Conservation (phyloP, 2,113 vertebrate species). For the Holacanthus passer region DNA sequence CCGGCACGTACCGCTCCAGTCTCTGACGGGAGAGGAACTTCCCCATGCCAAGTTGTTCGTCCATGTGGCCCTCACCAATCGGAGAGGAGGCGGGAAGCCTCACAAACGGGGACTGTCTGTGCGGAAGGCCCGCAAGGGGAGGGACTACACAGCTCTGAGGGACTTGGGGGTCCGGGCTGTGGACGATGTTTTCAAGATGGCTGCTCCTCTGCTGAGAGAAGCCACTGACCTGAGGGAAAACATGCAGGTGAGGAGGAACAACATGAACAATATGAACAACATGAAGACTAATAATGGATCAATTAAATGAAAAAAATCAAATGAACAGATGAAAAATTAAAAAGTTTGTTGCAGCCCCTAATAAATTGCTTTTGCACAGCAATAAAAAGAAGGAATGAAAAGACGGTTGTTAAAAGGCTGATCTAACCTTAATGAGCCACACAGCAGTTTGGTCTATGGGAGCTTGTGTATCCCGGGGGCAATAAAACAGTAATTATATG, state of each 20-base stretch:
- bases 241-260: conserved; percentile 91
- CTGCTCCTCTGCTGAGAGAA: conserved; percentile 89
- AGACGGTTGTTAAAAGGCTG: conserved; percentile 2
- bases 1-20: conserved; percentile 92
- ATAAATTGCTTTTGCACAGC: neutral
- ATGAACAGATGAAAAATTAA: neutral
- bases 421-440: conserved; percentile 15
- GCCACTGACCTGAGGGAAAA: conserved; percentile 95
- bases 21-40: conserved; percentile 91
- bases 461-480: conserved; percentile 13
- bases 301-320: neutral
- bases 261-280: too few species aligned
- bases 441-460: conserved; percentile 6
- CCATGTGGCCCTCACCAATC: conserved; percentile 95
- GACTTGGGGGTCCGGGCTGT: conserved; percentile 91
- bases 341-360: neutral
- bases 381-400: neutral
- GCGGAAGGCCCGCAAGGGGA: conserved; percentile 91
- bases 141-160: conserved; percentile 93
- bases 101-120: conserved; percentile 95
- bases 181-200: conserved; percentile 96
- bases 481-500: conserved; percentile 39
- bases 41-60: conserved; percentile 91
- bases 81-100: conserved; percentile 95
- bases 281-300: too few species aligned